Conservation (phyloP, 2,888 invertebrate genomes). For the Tipula lateralis region DNA sequence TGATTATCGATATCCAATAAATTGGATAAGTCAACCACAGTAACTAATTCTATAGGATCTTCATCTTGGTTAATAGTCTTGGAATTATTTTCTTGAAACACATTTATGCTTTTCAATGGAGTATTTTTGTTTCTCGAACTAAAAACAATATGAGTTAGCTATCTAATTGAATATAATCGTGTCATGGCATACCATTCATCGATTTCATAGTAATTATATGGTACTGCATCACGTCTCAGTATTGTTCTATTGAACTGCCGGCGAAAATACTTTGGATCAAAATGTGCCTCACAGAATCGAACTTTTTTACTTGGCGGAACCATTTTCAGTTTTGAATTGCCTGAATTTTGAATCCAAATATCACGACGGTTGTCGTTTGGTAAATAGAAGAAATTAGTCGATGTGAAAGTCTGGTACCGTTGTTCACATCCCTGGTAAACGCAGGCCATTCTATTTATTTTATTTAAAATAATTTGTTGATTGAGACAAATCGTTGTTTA, state of each 20-base stretch:
- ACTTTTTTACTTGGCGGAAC: slow-evolving; percentile 34
- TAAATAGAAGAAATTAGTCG: slow-evolving; percentile 37
- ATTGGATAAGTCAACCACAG: not conserved
- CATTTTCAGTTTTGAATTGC: slow-evolving; percentile 36
- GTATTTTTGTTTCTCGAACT: not conserved
- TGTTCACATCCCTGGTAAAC: slow-evolving; percentile 36
- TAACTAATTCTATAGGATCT: not conserved
- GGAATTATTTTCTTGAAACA: not conserved
- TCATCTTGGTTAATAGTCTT: not conserved
- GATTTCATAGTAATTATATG: slow-evolving; percentile 33
- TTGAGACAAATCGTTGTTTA: not conserved
- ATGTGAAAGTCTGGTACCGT: slow-evolving; percentile 33
- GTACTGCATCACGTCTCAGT: slow-evolving; percentile 37
- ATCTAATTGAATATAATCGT: too few species aligned
- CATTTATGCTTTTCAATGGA: not conserved
- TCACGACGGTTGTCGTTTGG: slow-evolving; percentile 38
- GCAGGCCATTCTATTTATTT: slow-evolving; percentile 34
- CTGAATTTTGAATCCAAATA: slow-evolving; percentile 40
- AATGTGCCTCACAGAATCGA: slow-evolving; percentile 39
- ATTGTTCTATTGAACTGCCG: slow-evolving; percentile 37
- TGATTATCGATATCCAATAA: not conserved
- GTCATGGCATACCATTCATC: not conserved
- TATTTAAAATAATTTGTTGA: not conserved
- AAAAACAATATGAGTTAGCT: too few species aligned
- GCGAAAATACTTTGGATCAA: slow-evolving; percentile 36